Evolutionary conservation across 2,113 vertebrate species (phyloP).

Genomic region (Kobus ellipsiprymnus): DNA sequence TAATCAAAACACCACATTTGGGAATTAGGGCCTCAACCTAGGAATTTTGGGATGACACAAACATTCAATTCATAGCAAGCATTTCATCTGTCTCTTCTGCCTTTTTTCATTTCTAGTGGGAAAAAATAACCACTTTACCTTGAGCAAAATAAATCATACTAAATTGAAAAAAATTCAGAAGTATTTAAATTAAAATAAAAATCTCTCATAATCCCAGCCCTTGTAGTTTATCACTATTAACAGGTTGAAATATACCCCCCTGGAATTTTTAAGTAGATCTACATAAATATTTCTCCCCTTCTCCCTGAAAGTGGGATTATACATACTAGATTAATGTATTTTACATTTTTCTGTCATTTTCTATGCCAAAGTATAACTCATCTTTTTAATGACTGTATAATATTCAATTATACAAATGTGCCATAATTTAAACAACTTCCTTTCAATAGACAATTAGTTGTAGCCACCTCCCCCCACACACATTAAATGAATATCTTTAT

Average conservation of each 20-base stretch:
- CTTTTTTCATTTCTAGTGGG: not conserved
- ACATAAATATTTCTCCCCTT: not conserved
- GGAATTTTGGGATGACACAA: not conserved
- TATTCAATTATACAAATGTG: not conserved
- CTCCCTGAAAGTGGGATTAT: not conserved
- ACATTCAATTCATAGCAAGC: not conserved
- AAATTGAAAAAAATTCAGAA: not conserved
- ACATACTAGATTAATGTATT: not conserved
- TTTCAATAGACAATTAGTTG: not conserved
- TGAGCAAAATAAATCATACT: not conserved
- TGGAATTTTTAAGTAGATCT: not conserved
- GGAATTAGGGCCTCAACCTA: not conserved
- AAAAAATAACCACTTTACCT: not conserved
- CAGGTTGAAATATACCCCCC: not conserved
- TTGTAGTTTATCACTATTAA: not conserved
- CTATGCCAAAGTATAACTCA: not conserved
- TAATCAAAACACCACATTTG: not conserved
- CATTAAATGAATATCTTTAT: not conserved
- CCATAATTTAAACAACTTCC: not conserved
- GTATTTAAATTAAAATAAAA: constrained; percentile 3
- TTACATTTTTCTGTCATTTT: not conserved
- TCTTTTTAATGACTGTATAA: not conserved
- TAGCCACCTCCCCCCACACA: not conserved
- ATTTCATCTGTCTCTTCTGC: not conserved
- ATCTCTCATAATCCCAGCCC: not conserved